Evolutionary conservation across 2,888 invertebrate species (phyloP).

Genomic region (Pinctada fucata): DNA sequence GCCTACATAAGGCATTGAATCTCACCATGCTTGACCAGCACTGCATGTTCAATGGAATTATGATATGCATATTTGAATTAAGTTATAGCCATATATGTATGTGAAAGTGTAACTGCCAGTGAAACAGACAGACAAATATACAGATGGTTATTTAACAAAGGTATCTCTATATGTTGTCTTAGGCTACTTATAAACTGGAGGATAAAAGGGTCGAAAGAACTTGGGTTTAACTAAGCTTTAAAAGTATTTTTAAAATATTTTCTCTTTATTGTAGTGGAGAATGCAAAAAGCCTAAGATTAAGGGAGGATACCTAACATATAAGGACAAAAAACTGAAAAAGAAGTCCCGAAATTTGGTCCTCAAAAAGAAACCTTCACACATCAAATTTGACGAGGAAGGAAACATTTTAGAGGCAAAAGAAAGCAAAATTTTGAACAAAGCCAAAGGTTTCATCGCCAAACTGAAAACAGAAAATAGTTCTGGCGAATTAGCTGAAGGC

Average conservation of each 20-base stretch:
- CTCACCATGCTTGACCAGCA: too few species aligned
- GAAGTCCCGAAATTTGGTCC: conserved; percentile 53
- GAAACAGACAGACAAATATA: too few species aligned
- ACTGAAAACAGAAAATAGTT: conserved; percentile 7
- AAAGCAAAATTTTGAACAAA: conserved; percentile 57
- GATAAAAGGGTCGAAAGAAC: too few species aligned
- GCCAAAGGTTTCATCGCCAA: conserved; percentile 57
- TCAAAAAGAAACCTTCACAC: conserved; percentile 55
- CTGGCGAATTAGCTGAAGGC: neutral
- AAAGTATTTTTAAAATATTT: neutral
- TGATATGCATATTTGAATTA: too few species aligned
- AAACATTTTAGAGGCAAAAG: conserved; percentile 43
- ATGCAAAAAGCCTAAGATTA: conserved; percentile 49
- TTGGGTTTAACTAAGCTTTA: too few species aligned
- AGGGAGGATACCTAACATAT: conserved; percentile 56
- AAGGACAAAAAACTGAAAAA: conserved; percentile 57
- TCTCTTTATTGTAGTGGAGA: neutral
- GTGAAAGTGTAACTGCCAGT: too few species aligned
- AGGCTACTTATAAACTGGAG: too few species aligned
- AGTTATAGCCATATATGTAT: too few species aligned
- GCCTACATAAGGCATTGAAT: too few species aligned
- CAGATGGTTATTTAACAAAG: too few species aligned
- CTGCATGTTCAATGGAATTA: too few species aligned
- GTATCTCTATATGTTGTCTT: too few species aligned
- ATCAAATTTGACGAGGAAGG: conserved; percentile 67